Evolutionary conservation across 2,888 invertebrate genomes (phyloP).

Genomic region (Junonia oenone): DNA sequence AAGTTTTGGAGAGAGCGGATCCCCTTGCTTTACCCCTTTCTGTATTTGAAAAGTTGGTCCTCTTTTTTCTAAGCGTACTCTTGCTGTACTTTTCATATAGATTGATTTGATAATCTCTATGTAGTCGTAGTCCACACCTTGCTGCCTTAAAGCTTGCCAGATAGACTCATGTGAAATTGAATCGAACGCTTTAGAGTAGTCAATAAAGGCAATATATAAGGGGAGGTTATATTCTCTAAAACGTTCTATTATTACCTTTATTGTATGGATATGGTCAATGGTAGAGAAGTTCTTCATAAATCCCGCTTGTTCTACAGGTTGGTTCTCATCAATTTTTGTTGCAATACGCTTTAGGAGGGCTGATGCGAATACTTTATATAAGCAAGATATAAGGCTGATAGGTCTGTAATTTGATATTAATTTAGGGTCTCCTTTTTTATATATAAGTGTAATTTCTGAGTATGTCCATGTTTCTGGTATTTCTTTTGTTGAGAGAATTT

Average conservation of each 20-base stretch:
- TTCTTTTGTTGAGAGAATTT: neutral
- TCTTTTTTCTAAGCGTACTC: too few species aligned
- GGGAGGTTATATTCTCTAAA: conserved; percentile 8
- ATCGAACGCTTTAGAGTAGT: too few species aligned
- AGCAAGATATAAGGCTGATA: conserved; percentile 10
- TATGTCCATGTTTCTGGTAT: conserved; percentile 13
- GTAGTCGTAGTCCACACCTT: too few species aligned
- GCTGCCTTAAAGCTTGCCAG: too few species aligned
- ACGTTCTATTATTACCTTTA: conserved; percentile 12
- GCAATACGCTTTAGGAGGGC: neutral
- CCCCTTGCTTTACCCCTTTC: too few species aligned
- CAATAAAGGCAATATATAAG: too few species aligned
- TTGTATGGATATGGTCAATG: neutral
- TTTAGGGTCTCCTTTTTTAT: conserved; percentile 25
- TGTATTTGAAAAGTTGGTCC: too few species aligned
- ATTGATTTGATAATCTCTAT: too few species aligned
- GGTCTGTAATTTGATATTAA: conserved; percentile 22
- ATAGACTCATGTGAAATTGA: too few species aligned
- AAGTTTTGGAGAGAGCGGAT: too few species aligned
- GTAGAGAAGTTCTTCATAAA: neutral
- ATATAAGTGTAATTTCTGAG: conserved; percentile 20
- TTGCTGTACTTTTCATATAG: too few species aligned
- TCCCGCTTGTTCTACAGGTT: too few species aligned
- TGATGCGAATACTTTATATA: conserved; percentile 21
- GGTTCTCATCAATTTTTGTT: conserved; percentile 1